A percentile compares a stretch with the other conserved stretches of the same genome.
Conservation (phyloP, 1,140 invertebrate species). For the Drosophila eugracilis region DNA sequence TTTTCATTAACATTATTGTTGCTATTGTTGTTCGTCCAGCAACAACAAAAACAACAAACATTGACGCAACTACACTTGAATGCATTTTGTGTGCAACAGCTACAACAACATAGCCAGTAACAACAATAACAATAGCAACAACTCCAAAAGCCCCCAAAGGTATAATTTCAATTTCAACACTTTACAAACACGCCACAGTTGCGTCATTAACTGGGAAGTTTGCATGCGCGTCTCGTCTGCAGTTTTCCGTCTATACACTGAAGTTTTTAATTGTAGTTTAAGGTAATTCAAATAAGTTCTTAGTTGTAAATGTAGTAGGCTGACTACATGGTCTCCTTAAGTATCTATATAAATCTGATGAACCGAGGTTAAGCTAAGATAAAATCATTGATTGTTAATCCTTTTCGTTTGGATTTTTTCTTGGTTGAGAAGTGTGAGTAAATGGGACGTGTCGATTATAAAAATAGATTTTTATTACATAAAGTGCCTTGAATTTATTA, state of each 20-base stretch:
- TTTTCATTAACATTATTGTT: conserved; percentile 74
- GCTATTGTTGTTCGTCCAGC: conserved; percentile 39
- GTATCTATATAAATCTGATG: no score
- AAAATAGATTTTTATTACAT: no score
- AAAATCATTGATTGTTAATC: no score
- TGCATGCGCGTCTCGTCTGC: conserved; percentile 72
- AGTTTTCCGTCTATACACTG: conserved; percentile 18
- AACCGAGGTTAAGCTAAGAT: no score
- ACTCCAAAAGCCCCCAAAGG: conserved; percentile 60
- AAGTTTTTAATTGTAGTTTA: background rate
- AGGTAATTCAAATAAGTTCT: background rate
- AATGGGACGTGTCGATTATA: no score
- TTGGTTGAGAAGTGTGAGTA: no score
- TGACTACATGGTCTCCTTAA: no score
- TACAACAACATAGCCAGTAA: conserved; percentile 19
- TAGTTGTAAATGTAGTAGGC: no score
- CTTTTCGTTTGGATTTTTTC: no score
- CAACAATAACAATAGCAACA: conserved; percentile 37
- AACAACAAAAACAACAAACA: conserved; percentile 27
- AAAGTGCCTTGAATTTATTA: no score
- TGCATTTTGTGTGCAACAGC: conserved; percentile 55
- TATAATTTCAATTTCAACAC: conserved; percentile 83
- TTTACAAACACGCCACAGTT: conserved; percentile 82
- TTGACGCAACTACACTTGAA: conserved; percentile 58
- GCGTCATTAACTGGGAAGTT: conserved; percentile 81